These are phyloP conservation scores for Myotis daubentonii DNA, from an alignment of 2,797 vertebrate genomes.

Conservation along the genomic window DNA sequence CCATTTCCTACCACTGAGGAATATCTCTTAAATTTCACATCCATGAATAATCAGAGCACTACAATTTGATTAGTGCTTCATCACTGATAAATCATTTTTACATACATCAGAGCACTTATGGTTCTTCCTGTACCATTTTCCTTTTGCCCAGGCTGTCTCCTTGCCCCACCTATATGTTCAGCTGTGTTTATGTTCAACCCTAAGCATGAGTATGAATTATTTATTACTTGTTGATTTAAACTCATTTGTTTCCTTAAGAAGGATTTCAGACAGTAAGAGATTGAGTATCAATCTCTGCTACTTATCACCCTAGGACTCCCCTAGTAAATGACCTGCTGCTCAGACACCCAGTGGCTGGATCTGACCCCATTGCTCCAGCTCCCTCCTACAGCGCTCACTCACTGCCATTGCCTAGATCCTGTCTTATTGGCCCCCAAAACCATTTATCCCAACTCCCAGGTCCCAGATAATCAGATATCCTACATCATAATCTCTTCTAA, in stretches of 20 bases:
- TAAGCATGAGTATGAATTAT: slow-evolving; percentile 24
- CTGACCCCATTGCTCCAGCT: not conserved
- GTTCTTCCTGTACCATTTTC: not conserved
- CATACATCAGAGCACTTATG: not conserved
- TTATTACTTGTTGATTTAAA: slow-evolving; percentile 44
- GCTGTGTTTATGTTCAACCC: not conserved
- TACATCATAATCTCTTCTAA: not conserved
- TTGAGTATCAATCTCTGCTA: not conserved
- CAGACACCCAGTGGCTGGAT: not conserved
- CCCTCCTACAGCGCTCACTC: not conserved
- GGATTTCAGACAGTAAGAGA: not conserved
- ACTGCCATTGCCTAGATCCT: not conserved
- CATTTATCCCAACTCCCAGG: not conserved
- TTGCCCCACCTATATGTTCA: not conserved
- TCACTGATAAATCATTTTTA: not conserved
- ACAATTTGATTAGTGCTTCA: not conserved
- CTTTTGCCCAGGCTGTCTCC: not conserved
- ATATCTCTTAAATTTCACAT: not conserved
- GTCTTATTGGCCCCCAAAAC: not conserved
- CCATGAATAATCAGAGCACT: not conserved
- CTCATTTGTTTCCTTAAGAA: slow-evolving; percentile 26
- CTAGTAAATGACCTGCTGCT: not conserved
- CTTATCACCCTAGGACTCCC: not conserved
- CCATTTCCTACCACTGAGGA: not conserved
- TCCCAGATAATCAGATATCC: not conserved